Base-by-base conservation (phyloP, 1,140 invertebrate species). In the Amphibalanus amphitrite region DNA sequence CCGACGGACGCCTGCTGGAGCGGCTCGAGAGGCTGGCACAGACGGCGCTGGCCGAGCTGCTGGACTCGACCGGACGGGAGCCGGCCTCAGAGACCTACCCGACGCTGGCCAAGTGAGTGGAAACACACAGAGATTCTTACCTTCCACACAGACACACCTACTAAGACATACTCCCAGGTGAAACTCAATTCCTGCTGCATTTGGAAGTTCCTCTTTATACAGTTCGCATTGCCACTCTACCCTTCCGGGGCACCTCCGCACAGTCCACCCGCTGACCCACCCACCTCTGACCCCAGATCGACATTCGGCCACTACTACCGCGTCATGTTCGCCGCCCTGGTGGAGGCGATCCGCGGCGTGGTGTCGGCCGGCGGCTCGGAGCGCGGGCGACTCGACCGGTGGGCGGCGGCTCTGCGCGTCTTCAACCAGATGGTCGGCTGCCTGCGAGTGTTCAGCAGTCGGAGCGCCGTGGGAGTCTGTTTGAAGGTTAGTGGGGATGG, bases 1-100 rank as follows among this genome's bases (percentile, higher is more conserved):
- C 78, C 71, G 78, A 77, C 29, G 74, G 74, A 0, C 76, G 79
- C 69, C 73, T 77, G 13, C 69, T 81, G 69, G 71, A 68, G n/a
- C 72, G 75, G 15, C 73, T 80, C 30, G 79, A 81, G 74, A 73
- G 71, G 15, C 72, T 82, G 25, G 75, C 75, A 17, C 76, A 75
- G 10, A 77, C 74, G 64, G 80, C 75, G 20, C 75, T 81, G 30
- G 74, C 77, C 1, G 77, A 80, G 70, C 74, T 82, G 23, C 38
- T 78, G n/a, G 75, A 79, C 30, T 72, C 76, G 3, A 23, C 59
- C 71, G 59, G 77, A 77, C 80, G 85, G 73, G 82, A 84, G 78
- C 79, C 79, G n/a, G 76, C 86, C 25, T 80, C 77, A 59, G 82
- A 81, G 25, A 75, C 76, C 0, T 84, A 88, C 70, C 85, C 86